phyloP scores from a whole-genome alignment of 2,113 vertebrate species.

The Pterocles orientalis region DNA sequence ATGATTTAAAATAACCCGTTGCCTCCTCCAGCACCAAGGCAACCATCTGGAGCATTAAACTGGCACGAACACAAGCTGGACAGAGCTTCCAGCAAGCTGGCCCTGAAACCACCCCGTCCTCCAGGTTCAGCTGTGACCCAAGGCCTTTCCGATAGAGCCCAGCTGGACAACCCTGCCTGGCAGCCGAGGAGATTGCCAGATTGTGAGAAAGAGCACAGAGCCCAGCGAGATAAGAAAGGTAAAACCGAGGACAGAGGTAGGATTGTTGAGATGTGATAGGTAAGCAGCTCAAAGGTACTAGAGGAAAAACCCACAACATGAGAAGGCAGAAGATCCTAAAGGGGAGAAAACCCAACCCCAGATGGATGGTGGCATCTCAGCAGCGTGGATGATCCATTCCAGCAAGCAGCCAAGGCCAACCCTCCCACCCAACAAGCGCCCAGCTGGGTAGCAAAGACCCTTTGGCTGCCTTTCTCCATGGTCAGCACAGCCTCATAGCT shows the following conservation, averaged over 20 bases:
- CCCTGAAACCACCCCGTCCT: not conserved
- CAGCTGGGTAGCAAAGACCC: not conserved
- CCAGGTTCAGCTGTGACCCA: not conserved
- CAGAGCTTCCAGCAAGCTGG: not conserved
- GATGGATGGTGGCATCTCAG: not conserved
- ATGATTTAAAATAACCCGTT: not conserved
- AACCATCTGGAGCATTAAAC: not conserved
- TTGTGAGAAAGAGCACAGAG: slow-evolving; percentile 38
- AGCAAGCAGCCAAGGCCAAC: not conserved
- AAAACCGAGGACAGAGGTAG: not conserved
- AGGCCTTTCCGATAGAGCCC: not conserved
- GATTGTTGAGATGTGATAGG: fast-evolving
- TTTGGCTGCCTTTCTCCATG: not conserved
- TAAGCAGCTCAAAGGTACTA: not conserved
- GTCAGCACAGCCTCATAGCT: not conserved
- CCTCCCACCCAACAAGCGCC: fast-evolving
- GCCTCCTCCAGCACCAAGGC: not conserved
- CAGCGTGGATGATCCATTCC: not conserved
- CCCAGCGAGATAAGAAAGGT: not conserved
- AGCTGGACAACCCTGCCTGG: not conserved
- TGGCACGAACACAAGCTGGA: not conserved
- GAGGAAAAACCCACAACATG: not conserved
- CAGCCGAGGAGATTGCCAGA: not conserved
- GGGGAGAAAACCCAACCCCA: not conserved
- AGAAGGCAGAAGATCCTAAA: not conserved